Percentiles rank a stretch among this genome's conserved stretches.
These are phyloP conservation scores for Amia ocellicauda DNA, from an alignment of 2,113 vertebrate genomes.

Conservation along the genomic window DNA sequence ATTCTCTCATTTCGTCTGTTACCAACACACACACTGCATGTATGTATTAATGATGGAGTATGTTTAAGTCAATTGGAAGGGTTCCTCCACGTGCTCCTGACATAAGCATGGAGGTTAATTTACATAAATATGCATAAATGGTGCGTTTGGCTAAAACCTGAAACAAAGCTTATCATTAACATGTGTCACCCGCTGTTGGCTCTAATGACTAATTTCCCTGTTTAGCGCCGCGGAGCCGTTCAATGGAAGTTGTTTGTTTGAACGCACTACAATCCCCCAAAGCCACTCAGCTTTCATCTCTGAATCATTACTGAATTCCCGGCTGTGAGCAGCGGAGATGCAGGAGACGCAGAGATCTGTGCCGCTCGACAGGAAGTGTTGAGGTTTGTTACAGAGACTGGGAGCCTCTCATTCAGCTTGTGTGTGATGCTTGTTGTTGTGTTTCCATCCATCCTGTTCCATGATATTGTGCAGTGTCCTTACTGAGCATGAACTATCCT, in stretches of 20 bases:
- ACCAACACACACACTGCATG: too few species aligned
- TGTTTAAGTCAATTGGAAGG: too few species aligned
- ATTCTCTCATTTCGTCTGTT: too few species aligned
- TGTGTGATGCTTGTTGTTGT: too few species aligned
- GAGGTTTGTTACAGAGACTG: neutral
- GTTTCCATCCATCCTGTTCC: too few species aligned
- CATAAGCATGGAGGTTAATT: too few species aligned
- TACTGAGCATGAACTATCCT: too few species aligned
- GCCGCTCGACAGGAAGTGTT: neutral
- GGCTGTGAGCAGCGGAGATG: neutral
- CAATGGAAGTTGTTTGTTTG: neutral
- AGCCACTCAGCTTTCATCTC: neutral
- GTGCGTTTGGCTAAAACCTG: neutral
- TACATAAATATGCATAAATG: too few species aligned
- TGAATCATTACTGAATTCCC: neutral
- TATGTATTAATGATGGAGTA: too few species aligned
- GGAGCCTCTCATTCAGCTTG: too few species aligned
- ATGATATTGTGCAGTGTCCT: too few species aligned
- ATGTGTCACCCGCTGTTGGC: neutral
- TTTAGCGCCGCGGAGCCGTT: neutral
- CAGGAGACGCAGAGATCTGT: neutral
- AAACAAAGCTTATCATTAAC: neutral
- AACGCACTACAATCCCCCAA: neutral
- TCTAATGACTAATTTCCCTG: conserved; percentile 8
- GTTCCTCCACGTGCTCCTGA: too few species aligned